Evolutionary conservation across 1,140 invertebrate genomes (phyloP).

Genomic region (Aphelenchoides fujianensis): DNA sequence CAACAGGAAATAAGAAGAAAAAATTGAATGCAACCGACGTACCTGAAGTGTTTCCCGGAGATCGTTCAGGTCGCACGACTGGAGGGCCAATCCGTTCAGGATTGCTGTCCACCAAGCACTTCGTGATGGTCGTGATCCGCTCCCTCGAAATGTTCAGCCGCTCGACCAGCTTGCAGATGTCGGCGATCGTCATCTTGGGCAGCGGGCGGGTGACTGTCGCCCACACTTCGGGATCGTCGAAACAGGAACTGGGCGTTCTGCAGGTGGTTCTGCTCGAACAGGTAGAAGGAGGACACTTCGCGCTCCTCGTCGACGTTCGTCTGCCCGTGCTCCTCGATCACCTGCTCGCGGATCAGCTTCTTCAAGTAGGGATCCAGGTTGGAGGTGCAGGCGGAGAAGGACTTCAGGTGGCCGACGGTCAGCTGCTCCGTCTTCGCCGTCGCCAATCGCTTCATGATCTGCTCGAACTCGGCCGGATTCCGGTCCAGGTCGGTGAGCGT

Average conservation of each 20-base stretch:
- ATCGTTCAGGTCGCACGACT: constrained; percentile 58
- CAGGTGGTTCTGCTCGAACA: constrained; percentile 10
- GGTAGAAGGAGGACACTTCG: constrained; percentile 11
- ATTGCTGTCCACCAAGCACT: constrained; percentile 44
- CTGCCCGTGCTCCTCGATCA: constrained; percentile 36
- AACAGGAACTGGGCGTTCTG: constrained; percentile 43
- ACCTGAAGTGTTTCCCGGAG: constrained; percentile 44
- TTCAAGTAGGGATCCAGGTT: constrained; percentile 60
- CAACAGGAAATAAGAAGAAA: constrained; percentile 18
- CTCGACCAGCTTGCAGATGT: constrained; percentile 41
- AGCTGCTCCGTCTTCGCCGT: constrained; percentile 39
- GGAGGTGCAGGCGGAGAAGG: constrained; percentile 57
- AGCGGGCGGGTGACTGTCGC: constrained; percentile 44
- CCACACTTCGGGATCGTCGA: constrained; percentile 54
- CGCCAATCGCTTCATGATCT: constrained; percentile 27
- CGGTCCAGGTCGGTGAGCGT: constrained; percentile 52
- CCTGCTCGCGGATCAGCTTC: constrained; percentile 50
- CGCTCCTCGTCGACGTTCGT: constrained; percentile 37
- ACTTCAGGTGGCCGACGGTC: constrained; percentile 54
- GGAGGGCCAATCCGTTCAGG: constrained; percentile 58
- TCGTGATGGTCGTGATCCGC: constrained; percentile 31
- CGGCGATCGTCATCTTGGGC: constrained; percentile 54
- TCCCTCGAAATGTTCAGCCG: constrained; percentile 46
- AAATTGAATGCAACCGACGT: constrained; percentile 21
- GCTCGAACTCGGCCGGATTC: constrained; percentile 55